Percentiles rank a stretch among this genome's conserved stretches.
Conservation (phyloP, 2,888 invertebrate species). For the Anoplius nigerrimus region DNA sequence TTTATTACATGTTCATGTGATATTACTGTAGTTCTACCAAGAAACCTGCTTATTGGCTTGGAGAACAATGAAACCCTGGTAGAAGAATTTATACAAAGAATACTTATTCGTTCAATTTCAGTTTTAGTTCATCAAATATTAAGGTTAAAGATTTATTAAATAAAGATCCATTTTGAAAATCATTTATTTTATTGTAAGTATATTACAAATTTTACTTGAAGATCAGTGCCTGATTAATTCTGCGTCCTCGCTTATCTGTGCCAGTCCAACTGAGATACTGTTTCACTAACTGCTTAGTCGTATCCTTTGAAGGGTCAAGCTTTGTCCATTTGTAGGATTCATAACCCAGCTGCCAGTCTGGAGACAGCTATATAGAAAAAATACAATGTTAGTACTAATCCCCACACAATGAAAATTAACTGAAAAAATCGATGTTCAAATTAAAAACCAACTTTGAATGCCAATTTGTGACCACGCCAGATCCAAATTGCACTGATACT, state of each 20-base stretch:
- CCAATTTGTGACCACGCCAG: constrained; percentile 97
- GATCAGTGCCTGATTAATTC: constrained; percentile 99
- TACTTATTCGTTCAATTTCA: no score
- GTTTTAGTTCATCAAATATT: no score
- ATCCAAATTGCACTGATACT: constrained; percentile 98
- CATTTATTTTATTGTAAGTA: constrained; percentile 37
- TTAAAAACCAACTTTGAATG: constrained; percentile 86
- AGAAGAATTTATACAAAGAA: no score
- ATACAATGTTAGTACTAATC: not conserved
- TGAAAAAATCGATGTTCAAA: no score
- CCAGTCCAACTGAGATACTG: constrained; percentile 96
- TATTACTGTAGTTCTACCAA: no score
- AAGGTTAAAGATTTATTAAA: no score
- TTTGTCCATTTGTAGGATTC: constrained; percentile 97
- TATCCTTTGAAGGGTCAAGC: constrained; percentile 86
- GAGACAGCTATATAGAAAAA: constrained; percentile 80
- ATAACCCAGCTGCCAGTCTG: constrained; percentile 98
- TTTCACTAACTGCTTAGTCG: constrained; percentile 90
- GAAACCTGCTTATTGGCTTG: no score
- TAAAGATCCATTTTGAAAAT: no score
- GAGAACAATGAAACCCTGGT: no score
- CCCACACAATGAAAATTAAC: not conserved
- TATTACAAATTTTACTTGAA: constrained; percentile 86
- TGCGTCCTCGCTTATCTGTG: constrained; percentile 89
- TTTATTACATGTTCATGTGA: no score